Conservation (phyloP, 2,888 invertebrate species). For the Willowsia nigromaculata region DNA sequence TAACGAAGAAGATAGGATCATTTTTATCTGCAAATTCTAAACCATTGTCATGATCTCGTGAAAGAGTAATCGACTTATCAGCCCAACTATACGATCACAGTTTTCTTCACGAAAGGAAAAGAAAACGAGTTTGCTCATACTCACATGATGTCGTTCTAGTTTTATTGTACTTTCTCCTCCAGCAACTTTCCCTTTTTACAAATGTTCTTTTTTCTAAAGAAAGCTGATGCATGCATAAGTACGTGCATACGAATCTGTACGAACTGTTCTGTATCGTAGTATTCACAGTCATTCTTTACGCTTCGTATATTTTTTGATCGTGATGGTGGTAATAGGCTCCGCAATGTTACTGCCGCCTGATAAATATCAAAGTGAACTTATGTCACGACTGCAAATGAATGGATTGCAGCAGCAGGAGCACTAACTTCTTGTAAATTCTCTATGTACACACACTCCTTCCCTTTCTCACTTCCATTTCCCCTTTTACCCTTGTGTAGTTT, state of each 20-base stretch:
- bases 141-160: not conserved
- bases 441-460: constrained; percentile 20
- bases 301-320: not conserved
- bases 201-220: not conserved
- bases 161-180: not conserved
- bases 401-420: constrained; percentile 30
- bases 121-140: not conserved
- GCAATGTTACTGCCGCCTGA: not conserved
- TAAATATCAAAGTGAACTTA: constrained; percentile 41
- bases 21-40: constrained; percentile 25
- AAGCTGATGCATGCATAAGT: not conserved
- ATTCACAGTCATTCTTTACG: not conserved
- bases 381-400: constrained; percentile 40
- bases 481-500: not conserved
- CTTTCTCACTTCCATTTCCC: constrained; percentile 4
- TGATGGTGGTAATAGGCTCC: not conserved
- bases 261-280: too few relatives aligned
- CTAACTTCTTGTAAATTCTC: constrained; percentile 10
- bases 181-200: not conserved
- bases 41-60: constrained; percentile 35
- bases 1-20: constrained; percentile 34
- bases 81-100: constrained; percentile 43
- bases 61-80: constrained; percentile 63
- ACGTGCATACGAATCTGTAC: not conserved
- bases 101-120: not conserved